phyloP scores from a whole-genome alignment of 2,113 vertebrate species.

The Fulmarus glacialis region DNA sequence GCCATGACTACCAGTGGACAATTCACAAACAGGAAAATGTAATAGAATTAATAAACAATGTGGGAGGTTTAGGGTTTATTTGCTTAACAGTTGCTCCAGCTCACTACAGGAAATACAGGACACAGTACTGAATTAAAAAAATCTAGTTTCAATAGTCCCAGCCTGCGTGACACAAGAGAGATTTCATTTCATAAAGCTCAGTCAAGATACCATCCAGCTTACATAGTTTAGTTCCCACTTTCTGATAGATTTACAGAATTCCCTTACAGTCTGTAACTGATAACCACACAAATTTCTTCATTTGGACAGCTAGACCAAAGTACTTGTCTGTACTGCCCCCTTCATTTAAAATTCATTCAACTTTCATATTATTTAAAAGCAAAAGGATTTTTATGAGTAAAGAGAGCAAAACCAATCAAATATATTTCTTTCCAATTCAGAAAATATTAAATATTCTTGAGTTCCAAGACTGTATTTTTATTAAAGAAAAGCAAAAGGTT shows the following conservation, averaged over 20 bases:
- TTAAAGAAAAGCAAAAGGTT: neutral
- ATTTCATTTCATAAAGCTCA: neutral
- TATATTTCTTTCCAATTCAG: neutral
- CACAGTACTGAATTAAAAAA: neutral
- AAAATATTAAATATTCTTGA: neutral
- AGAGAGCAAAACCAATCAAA: neutral
- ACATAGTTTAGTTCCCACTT: neutral
- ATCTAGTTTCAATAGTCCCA: neutral
- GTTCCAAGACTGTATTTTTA: neutral
- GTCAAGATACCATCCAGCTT: neutral
- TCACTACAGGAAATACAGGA: neutral
- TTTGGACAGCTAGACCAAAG: neutral
- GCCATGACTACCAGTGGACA: neutral
- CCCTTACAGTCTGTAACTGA: neutral
- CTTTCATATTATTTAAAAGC: neutral
- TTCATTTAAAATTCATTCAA: neutral
- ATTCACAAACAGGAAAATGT: neutral
- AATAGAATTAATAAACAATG: neutral
- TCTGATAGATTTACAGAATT: neutral
- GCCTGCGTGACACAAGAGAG: neutral
- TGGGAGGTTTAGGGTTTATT: neutral
- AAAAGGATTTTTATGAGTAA: neutral
- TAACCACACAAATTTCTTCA: neutral
- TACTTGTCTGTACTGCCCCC: neutral
- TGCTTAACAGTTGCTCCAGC: neutral